phyloP scores from a whole-genome alignment of 1,140 invertebrate species.

The Leptoteleia sp. region DNA sequence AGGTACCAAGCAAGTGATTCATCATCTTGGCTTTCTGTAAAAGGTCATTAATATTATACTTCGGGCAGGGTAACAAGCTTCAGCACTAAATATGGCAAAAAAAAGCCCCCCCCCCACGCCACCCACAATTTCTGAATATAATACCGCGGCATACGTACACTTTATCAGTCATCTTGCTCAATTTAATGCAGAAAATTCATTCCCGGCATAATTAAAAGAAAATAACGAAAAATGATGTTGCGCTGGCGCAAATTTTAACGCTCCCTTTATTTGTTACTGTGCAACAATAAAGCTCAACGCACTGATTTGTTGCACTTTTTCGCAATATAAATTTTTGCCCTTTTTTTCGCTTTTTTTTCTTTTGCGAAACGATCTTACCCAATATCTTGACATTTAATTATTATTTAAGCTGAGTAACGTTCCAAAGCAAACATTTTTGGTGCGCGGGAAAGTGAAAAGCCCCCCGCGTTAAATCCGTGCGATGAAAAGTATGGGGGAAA shows the following conservation, averaged over 20 bases:
- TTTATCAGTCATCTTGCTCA: constrained; percentile 49
- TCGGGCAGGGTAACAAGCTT: constrained; percentile 76
- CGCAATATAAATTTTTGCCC: too few species aligned
- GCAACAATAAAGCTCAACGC: too few species aligned
- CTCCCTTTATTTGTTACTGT: neutral
- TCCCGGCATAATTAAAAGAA: constrained; percentile 48
- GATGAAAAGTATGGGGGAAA: too few species aligned
- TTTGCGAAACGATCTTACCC: too few species aligned
- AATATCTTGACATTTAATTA: too few species aligned
- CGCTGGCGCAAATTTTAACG: constrained; percentile 2
- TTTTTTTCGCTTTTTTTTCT: too few species aligned
- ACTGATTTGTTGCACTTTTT: too few species aligned
- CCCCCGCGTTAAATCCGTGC: too few species aligned
- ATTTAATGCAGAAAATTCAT: constrained; percentile 46
- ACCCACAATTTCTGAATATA: constrained; percentile 53
- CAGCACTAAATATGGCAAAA: constrained; percentile 73
- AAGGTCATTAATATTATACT: constrained; percentile 78
- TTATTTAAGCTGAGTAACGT: too few species aligned
- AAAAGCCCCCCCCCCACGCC: constrained; percentile 31
- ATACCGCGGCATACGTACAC: constrained; percentile 19
- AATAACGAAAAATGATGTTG: constrained; percentile 50
- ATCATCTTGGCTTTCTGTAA: constrained; percentile 73
- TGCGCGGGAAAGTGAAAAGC: too few species aligned
- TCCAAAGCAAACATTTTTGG: too few species aligned
- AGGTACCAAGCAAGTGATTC: constrained; percentile 68